Percentiles rank a stretch among this genome's conserved stretches.
Evolutionary conservation across 2,888 invertebrate species (phyloP).

Genomic region (Scaptomyza caliginosa): DNA sequence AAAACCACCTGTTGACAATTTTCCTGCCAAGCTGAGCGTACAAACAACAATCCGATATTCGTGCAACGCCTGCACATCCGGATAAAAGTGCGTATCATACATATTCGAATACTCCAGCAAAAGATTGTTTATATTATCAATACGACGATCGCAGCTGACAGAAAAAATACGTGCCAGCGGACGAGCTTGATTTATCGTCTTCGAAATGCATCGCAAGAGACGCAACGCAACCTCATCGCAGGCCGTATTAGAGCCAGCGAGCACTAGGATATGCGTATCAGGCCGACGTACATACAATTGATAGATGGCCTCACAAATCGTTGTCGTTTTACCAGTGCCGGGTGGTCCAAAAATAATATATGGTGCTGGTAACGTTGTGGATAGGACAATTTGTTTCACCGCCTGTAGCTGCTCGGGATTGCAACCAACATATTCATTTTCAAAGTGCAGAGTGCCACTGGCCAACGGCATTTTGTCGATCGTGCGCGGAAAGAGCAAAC

Average conservation of each 20-base stretch:
- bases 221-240: conserved; percentile 88
- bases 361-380: conserved; percentile 86
- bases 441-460: conserved; percentile 21
- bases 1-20: conserved; percentile 84
- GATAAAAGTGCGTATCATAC: conserved; percentile 81
- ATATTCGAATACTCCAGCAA: conserved; percentile 84
- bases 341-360: conserved; percentile 90
- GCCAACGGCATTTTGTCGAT: conserved; percentile 4
- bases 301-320: conserved; percentile 88
- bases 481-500: conserved; percentile 59
- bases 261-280: conserved; percentile 86
- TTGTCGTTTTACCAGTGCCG: conserved; percentile 89
- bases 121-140: conserved; percentile 80
- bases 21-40: conserved; percentile 86
- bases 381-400: conserved; percentile 87
- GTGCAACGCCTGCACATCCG: conserved; percentile 84
- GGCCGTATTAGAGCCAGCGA: conserved; percentile 89
- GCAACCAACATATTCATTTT: conserved; percentile 81
- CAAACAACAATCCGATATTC: conserved; percentile 87
- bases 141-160: conserved; percentile 80
- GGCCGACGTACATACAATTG: conserved; percentile 85
- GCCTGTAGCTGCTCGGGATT: conserved; percentile 88
- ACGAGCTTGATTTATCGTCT: conserved; percentile 41
- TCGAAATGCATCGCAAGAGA: conserved; percentile 80
- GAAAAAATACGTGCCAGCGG: conserved; percentile 85